Evolutionary conservation across 2,113 vertebrate genomes (phyloP).

Genomic region (Ahaetulla prasina): DNA sequence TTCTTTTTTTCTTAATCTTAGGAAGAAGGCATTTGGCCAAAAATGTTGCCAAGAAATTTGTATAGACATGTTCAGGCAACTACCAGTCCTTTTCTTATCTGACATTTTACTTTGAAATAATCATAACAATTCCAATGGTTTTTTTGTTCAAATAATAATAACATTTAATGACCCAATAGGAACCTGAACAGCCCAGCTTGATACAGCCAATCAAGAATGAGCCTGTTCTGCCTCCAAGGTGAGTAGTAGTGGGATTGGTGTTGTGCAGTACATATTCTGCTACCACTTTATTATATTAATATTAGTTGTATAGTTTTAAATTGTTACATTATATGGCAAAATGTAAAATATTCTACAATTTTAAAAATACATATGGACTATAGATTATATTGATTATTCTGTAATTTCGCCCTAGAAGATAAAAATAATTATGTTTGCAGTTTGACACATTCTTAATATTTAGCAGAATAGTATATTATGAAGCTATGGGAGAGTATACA

Average conservation of each 20-base stretch:
- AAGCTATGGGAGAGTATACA: background rate
- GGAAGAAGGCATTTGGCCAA: background rate
- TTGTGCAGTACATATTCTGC: background rate
- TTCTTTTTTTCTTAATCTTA: background rate
- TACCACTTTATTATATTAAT: background rate
- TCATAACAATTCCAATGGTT: background rate
- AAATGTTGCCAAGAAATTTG: background rate
- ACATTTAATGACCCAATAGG: conserved; percentile 64
- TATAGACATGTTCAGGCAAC: background rate
- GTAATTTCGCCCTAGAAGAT: background rate
- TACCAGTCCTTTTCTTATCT: background rate
- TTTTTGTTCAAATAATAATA: background rate
- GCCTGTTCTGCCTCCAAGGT: conserved; percentile 78
- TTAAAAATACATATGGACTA: background rate
- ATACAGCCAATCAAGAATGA: conserved; percentile 50
- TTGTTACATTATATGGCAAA: background rate
- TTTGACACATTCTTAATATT: background rate
- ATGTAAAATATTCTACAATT: background rate
- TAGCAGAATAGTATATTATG: background rate
- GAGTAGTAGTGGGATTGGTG: conserved; percentile 38
- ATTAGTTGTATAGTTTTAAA: background rate
- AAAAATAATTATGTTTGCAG: background rate
- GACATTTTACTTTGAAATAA: background rate
- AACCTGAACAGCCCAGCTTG: conserved; percentile 52
- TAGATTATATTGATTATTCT: background rate